Conservation (phyloP, 2,797 vertebrate genomes). For the Argya squamiceps region DNA sequence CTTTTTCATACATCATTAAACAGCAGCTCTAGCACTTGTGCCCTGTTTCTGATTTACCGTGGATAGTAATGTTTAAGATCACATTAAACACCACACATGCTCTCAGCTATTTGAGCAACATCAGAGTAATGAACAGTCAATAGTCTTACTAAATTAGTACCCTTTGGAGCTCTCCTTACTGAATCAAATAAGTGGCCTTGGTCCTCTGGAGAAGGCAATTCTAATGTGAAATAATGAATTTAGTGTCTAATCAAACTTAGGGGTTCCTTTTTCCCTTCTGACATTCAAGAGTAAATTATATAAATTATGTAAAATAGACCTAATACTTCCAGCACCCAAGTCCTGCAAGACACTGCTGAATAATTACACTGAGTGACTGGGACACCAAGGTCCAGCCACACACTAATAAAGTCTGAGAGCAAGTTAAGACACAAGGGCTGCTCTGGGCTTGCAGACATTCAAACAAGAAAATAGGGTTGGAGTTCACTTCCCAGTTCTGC, state of each 20-base stretch:
- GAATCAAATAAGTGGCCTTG: constrained; percentile 68
- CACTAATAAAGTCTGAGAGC: not conserved
- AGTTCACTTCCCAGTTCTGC: not conserved
- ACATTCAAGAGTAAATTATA: constrained; percentile 49
- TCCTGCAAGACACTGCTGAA: not conserved
- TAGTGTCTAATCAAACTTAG: constrained; percentile 64
- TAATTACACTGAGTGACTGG: not conserved
- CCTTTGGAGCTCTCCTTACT: constrained; percentile 59
- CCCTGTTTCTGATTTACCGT: constrained; percentile 78
- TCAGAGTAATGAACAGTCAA: constrained; percentile 74
- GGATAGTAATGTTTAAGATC: constrained; percentile 78
- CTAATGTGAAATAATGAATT: constrained; percentile 66
- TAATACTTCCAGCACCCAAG: constrained; percentile 14
- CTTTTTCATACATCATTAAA: constrained; percentile 84
- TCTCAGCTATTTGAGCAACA: constrained; percentile 73
- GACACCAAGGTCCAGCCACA: not conserved
- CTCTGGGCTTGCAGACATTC: not conserved
- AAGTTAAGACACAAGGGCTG: not conserved
- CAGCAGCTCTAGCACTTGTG: constrained; percentile 69
- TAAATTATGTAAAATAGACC: constrained; percentile 31
- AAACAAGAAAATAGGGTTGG: not conserved
- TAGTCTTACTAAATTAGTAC: constrained; percentile 73
- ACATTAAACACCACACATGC: constrained; percentile 74
- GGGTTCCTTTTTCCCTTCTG: constrained; percentile 42
- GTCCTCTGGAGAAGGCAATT: constrained; percentile 55